Percentiles rank a stretch among this genome's conserved stretches.
Evolutionary conservation across 2,888 invertebrate genomes (phyloP).

Genomic region (Folsomia candida): DNA sequence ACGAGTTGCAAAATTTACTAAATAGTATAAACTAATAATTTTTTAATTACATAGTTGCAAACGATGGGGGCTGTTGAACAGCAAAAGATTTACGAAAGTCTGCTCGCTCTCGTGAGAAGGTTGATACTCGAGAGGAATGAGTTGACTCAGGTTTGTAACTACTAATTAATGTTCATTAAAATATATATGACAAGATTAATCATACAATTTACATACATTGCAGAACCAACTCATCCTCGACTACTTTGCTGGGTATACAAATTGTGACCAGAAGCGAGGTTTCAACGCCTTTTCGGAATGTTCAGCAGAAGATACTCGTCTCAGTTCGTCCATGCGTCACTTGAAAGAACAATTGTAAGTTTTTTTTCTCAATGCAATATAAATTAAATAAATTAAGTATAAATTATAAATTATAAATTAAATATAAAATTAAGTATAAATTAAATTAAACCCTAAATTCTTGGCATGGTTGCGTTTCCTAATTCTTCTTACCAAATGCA

Average conservation of each 20-base stretch:
- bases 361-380: not conserved
- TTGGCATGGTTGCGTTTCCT: too few species aligned
- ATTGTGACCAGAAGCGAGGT: slow-evolving; percentile 45
- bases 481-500: too few species aligned
- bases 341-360: slow-evolving; percentile 48
- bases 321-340: slow-evolving; percentile 43
- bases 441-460: too few species aligned
- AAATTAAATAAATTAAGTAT: not conserved
- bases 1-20: not conserved
- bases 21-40: not conserved
- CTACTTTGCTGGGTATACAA: slow-evolving; percentile 47
- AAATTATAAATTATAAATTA: too few species aligned
- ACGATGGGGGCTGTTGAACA: slow-evolving; percentile 37
- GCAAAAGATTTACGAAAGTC: slow-evolving; percentile 46
- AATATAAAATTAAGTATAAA: not conserved
- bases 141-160: slow-evolving; percentile 39
- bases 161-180: not conserved
- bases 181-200: too few species aligned
- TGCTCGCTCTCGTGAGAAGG: slow-evolving; percentile 40
- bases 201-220: too few species aligned
- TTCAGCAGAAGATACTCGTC: slow-evolving; percentile 40
- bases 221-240: slow-evolving; percentile 45
- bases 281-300: slow-evolving; percentile 43
- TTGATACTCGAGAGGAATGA: slow-evolving; percentile 48
- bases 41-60: not conserved